Evolutionary conservation across 2,888 invertebrate genomes (phyloP), one percentile per base, ranked within the genome.

Genomic region (Tupiocoris notatus): DNA sequence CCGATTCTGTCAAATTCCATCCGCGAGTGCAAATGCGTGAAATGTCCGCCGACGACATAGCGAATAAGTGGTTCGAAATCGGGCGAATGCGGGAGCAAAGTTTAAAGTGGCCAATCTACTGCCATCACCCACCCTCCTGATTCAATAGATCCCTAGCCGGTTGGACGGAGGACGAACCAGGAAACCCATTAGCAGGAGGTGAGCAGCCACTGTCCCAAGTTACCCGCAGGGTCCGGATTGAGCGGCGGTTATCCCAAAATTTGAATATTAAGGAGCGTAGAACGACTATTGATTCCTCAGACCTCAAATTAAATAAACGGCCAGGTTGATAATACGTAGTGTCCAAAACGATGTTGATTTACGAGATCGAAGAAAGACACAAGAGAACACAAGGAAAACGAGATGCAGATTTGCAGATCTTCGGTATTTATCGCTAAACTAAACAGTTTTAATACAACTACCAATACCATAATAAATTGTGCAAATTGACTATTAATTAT

Each of bases 201-300:
- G 39, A 39, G 12, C 39, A 39, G 39, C 39, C 39, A 39, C 39
- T 39, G 39, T 39, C 39, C 39, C 39, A 39, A 12, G 39, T 39
- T 39, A 39, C 39, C 39, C 39, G 39, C 39, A 39, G 39, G 39
- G 39, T 39, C 12, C 39, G 39, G 39, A 39, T 39, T 39, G 6
- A 39, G 39, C 3, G 39, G 25, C 25, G 65, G 65, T 65, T 65
- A 65, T 65, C 65, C 65, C 65, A 3, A 67, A 67, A 67, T 67
- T 67, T 67, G 67, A 54, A 57, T 67, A 67, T 67, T 67, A 67
- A 67, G 67, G 67, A 67, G 67, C 57, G 17, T 22, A 56, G 56
- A 67, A 39, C 21, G 67, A 56, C 56, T 56, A 67, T 67, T 67
- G 67, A 67, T 67, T 67, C 54, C 20, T 54, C 56, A 9, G 39